A percentile compares a stretch with the other conserved stretches of the same genome.
Conservation (phyloP, 2,113 vertebrate genomes). For the Mormyrus iriodes region DNA sequence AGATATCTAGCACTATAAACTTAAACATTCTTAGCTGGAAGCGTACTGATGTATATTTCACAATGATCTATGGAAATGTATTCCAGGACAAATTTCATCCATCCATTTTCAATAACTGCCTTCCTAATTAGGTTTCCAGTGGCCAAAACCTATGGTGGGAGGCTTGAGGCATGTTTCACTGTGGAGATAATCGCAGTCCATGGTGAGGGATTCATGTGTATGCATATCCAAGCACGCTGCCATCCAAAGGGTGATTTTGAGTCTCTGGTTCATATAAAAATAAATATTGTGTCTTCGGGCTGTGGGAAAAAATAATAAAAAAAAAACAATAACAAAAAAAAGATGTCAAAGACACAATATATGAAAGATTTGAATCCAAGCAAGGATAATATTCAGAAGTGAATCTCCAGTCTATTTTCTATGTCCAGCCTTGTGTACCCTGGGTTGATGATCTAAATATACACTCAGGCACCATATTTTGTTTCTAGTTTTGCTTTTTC, state of each 20-base stretch:
- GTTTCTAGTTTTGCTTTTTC: neutral
- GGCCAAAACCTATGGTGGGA: neutral
- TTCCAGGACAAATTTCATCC: neutral
- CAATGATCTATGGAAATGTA: neutral
- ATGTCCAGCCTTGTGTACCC: neutral
- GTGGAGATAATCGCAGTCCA: neutral
- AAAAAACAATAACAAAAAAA: neutral
- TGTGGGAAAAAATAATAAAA: neutral
- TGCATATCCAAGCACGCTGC: neutral
- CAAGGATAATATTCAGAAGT: neutral
- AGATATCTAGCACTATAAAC: neutral
- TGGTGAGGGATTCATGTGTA: neutral
- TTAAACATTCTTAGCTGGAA: neutral
- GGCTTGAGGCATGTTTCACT: neutral
- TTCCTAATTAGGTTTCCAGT: neutral
- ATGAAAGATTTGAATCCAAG: neutral
- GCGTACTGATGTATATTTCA: neutral
- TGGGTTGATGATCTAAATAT: neutral
- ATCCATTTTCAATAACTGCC: neutral
- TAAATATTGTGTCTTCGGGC: neutral
- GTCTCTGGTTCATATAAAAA: neutral
- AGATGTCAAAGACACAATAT: neutral
- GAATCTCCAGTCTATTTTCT: neutral
- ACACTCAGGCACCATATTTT: neutral
- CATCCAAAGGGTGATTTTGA: neutral